phyloP scores from a whole-genome alignment of 1,140 invertebrate species.

The Drosophila virilis region DNA sequence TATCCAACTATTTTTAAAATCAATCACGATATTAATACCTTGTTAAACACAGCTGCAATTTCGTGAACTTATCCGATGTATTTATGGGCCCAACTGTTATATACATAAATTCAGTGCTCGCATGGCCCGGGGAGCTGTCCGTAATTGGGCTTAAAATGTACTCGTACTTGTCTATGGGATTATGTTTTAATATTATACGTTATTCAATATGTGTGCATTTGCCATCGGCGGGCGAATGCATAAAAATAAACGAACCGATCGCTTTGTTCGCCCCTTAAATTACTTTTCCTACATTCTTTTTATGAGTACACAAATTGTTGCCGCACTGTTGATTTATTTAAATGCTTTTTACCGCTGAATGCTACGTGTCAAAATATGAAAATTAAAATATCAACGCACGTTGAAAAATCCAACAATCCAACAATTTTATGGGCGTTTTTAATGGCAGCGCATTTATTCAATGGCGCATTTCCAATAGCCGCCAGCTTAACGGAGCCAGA shows the following conservation, averaged over 20 bases:
- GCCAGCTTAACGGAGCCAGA: constrained; percentile 43
- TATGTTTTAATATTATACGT: constrained; percentile 71
- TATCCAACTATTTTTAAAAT: no score
- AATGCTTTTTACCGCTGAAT: constrained; percentile 35
- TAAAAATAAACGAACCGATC: constrained; percentile 30
- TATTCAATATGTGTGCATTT: constrained; percentile 56
- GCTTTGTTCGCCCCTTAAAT: constrained; percentile 24
- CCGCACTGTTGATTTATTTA: constrained; percentile 42
- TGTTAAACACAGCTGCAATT: constrained; percentile 22
- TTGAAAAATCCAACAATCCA: constrained; percentile 1
- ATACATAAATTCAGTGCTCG: constrained; percentile 52
- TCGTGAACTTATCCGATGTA: constrained; percentile 20
- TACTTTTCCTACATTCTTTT: constrained; percentile 19
- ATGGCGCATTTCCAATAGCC: constrained; percentile 40
- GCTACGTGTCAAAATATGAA: constrained; percentile 77
- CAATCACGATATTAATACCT: constrained; percentile 14
- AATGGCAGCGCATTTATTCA: constrained; percentile 57
- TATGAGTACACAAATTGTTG: constrained; percentile 17
- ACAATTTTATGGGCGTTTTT: constrained; percentile 7
- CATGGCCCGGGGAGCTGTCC: constrained; percentile 17
- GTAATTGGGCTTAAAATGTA: constrained; percentile 75
- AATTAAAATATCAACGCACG: constrained; percentile 59
- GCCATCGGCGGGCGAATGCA: constrained; percentile 31
- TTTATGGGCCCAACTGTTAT: constrained; percentile 54
- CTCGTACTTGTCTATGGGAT: constrained; percentile 67